These are phyloP conservation scores for Onychomys leucogaster DNA, from an alignment of 2,797 vertebrate genomes.

Conservation along the genomic window DNA sequence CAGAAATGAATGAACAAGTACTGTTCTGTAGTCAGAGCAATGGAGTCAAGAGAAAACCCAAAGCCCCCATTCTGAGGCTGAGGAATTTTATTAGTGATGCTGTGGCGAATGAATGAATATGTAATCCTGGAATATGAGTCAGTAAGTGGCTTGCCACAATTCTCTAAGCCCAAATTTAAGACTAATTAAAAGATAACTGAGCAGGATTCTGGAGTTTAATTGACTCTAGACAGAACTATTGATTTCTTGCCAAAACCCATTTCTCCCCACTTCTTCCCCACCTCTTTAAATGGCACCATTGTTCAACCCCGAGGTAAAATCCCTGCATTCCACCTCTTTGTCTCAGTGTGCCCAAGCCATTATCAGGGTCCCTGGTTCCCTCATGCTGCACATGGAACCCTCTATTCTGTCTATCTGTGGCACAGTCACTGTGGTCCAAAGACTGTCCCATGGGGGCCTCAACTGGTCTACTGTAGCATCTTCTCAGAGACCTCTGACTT, in stretches of 20 bases:
- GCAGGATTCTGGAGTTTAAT: constrained; percentile 45
- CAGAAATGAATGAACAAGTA: neutral
- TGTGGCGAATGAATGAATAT: neutral
- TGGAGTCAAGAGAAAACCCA: neutral
- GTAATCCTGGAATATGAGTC: constrained; percentile 20
- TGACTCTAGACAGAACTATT: constrained; percentile 53
- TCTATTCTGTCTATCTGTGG: neutral
- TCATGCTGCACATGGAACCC: neutral
- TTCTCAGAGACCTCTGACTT: neutral
- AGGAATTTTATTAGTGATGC: neutral
- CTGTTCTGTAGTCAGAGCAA: neutral
- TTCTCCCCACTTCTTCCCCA: constrained; percentile 25
- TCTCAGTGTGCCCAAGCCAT: neutral
- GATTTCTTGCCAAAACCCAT: constrained; percentile 30
- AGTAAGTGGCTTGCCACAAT: constrained; percentile 48
- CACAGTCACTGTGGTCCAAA: neutral
- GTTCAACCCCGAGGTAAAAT: neutral
- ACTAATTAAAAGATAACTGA: constrained; percentile 72
- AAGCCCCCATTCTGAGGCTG: neutral
- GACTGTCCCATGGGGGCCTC: neutral
- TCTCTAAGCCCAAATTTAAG: constrained; percentile 54
- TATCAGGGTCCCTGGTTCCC: too few relatives aligned
- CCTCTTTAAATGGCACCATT: neutral
- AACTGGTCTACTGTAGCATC: neutral
- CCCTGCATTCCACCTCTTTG: neutral